Base-by-base conservation (phyloP, 2,888 invertebrate species). In the Ethmia dodecea region DNA sequence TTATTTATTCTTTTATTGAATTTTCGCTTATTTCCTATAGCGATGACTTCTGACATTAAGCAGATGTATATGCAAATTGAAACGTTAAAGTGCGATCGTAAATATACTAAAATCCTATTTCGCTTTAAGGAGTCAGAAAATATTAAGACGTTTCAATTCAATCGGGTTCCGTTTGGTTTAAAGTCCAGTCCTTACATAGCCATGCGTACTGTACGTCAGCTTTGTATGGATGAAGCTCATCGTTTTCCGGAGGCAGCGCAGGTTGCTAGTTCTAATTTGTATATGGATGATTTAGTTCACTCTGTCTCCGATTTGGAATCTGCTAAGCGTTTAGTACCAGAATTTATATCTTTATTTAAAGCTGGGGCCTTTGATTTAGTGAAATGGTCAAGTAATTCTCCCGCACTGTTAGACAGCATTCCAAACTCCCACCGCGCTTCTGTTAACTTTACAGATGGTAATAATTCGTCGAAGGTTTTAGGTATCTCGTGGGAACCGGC, bases 61-160 rank as follows among this genome's bases (percentile, higher is more conserved):
- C 42, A 43, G 33, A 43, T 48, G 42, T 45, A 37, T 37, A 22
- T 41, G 10, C 35, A 28, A 27, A 31, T 42, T 15, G 13, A 8
- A 8, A 18, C 37, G 3, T 13, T 13, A 26, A 14, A 5, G 13
- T 4, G 26, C 5, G 31, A 37, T 25, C 35, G 28, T 18, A 38
- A 37, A 24, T 36, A 35, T 16, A 14, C 29, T 10, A 33, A 14
- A 13, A 31, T 42, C 11, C 13, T 42, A 16, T 41, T 35, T 31
- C 33, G 38, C 10, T 38, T 42, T 18, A 8, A 18, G 10, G 6
- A 5, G 5, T 15, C 30, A 11, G 33, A 38, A 1, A 28, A 31
- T n/a, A 29, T 41, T 1, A 15, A 13, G 1, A 36, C 33, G 13
- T 40, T 34, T 33, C 10, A 31, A 12, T 37, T 37, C 8, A 31